Evolutionary conservation across 64 coral and sea anemone genomes (phyloP), one percentile per base, ranked within the genome.

Genomic region (Montipora capricornis): DNA sequence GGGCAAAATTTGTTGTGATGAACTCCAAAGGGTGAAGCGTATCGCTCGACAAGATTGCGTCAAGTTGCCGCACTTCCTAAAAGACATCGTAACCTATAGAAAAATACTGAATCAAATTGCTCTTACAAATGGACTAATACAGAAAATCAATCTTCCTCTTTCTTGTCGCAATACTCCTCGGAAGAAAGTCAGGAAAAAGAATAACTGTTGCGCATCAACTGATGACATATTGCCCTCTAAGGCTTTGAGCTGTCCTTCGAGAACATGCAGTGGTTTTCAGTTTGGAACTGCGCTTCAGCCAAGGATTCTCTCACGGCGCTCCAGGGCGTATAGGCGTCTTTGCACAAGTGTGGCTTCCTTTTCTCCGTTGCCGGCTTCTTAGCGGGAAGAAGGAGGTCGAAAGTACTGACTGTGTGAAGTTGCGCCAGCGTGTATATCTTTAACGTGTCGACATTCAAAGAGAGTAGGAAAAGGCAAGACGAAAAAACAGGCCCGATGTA

Each of bases 1-100:
- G 7, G 95, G 95, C 5, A 96, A 96, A 90, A 83, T 96, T 44
- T 96, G 95, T 24, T 78, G 76, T 20, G 91, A 96, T 46, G 95
- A 96, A 81, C 59, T 96, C 2, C 78, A 84, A 22, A 76, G 95
- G 74, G 79, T 96, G 6, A 87, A 81, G 66, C 87, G 95, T 55
- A 93, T 96, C 44, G 86, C 93, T 48, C 86, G 95, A 51, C 91
- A 89, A 58, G 79, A 69, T 15, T 93, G 84, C 48, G 77, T 93
- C 51, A 93, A 92, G 12, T 53, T 96, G 12, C 95, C 95, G 13
- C 83, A 90, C 79, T 96, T 96, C 20, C 45, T 96, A 61, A 83
- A 85, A 78, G 91, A 96, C 71, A 85, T 93, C 1, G 8, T 26
- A 5, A 20, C 73, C 44, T 96, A 96, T 60, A 93, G 81, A 49